A percentile compares a stretch with the other conserved stretches of the same genome.
Conservation (phyloP, 1,140 invertebrate genomes). For the Drosophila nikananu region DNA sequence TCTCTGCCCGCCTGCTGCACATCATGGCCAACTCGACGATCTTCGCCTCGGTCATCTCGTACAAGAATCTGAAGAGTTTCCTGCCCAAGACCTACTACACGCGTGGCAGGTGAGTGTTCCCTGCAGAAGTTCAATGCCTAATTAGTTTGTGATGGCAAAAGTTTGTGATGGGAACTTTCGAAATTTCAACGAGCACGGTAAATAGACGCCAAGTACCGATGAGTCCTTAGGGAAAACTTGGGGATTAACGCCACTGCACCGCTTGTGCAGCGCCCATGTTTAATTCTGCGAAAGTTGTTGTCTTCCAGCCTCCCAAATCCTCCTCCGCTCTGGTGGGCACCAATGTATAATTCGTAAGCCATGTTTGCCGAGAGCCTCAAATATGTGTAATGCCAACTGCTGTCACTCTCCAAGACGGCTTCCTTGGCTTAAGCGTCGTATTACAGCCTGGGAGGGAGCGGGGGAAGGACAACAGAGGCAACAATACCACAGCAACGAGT, state of each 20-base stretch:
- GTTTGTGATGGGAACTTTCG: slow-evolving; percentile 5
- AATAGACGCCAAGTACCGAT: slow-evolving; percentile 1
- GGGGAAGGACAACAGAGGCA: slow-evolving; percentile 16
- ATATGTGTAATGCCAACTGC: slow-evolving; percentile 66
- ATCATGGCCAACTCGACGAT: slow-evolving; percentile 85
- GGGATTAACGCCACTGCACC: slow-evolving; percentile 10
- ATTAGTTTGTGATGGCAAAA: slow-evolving; percentile 25
- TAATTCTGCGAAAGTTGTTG: slow-evolving; percentile 35
- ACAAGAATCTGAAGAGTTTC: slow-evolving; percentile 87
- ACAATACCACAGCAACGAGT: slow-evolving; percentile 44
- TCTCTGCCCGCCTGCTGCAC: slow-evolving; percentile 73
- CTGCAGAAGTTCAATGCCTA: slow-evolving; percentile 13
- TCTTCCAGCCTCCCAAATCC: slow-evolving; percentile 13
- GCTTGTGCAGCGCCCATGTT: slow-evolving; percentile 11
- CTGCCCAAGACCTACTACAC: slow-evolving; percentile 86
- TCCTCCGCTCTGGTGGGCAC: slow-evolving; percentile 28
- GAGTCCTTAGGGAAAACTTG: background rate
- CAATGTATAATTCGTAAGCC: slow-evolving; percentile 36
- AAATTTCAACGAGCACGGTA: slow-evolving; percentile 15
- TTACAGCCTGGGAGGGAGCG: slow-evolving; percentile 43
- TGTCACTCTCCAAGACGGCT: slow-evolving; percentile 40
- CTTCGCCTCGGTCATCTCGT: slow-evolving; percentile 86
- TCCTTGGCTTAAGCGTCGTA: slow-evolving; percentile 63
- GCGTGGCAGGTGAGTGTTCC: slow-evolving; percentile 78
- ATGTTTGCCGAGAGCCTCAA: slow-evolving; percentile 33